Base-by-base conservation (phyloP, 2,113 vertebrate species). In the Albula goreensis region DNA sequence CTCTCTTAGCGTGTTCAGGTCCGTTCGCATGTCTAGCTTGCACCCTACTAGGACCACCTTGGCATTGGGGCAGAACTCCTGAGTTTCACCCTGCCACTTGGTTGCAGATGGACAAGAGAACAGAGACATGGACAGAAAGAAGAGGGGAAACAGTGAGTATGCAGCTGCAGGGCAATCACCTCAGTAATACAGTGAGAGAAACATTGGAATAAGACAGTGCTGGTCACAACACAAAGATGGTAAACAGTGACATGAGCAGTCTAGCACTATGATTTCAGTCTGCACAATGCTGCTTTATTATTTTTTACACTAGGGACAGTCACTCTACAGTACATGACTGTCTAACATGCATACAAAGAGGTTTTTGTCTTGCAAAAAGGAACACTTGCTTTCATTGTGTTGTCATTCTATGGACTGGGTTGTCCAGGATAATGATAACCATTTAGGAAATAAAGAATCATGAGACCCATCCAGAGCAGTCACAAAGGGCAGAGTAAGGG, bases 41-140 rank as follows among this genome's bases (percentile, higher is more conserved):
- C 97, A 99, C 92, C 98, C 98, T 0, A 99, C 98, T 90, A 99
- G 95, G 83, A 99, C 97, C n/a, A 99, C 95, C 94, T 99, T 99
- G 5, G 98, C 98, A 0, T 95, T 97, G 85, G 98, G 98, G 90
- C 98, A 99, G 94, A 99, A 99, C 93, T 98, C 98, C 93, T 98
- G 97, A 0, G 96, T 97, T 89, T 99, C 97, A 22, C 96, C 96
- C 91, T 98, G 98, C 98, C 98, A 99, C 98, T 99, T 66, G 80
- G 50, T 10, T 3, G 50, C 5, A 84, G 77, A 60, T 8, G 85
- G 51, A 88, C 49, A 87, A 79, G 83, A 10, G 17, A 13, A 66
- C 31, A 79, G 49, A 70, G 48, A 52, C 19, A 19, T 10, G 4
- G n/a, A 78, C 50, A 78, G 83, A 74, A 8, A 74, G n/a, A 74